Base-by-base conservation (phyloP, 1,140 invertebrate species). In the Brachionus koreanus region DNA sequence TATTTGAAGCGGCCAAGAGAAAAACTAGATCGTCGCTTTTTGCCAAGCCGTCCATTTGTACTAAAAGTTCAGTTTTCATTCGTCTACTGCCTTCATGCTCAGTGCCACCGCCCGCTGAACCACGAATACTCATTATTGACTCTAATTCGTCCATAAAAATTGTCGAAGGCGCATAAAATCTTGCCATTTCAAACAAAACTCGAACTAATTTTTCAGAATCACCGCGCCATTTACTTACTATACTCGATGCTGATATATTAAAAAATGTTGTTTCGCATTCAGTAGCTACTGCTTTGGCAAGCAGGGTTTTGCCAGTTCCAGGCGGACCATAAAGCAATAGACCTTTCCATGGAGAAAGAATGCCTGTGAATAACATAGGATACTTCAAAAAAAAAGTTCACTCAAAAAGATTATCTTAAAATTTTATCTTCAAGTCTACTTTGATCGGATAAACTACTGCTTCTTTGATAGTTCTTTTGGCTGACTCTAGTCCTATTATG, bases 181-280 rank as follows among this genome's bases (percentile, higher is more conserved):
- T 84, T 5, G 90, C 90, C 84, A 90, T 85, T 83, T 90, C 89
- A 87, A 90, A 90, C 84, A 91, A 85, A 76, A 89, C 93, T 86
- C 93, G 92, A 43, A 96, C 91, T 83, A 96, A 92, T 88, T 96
- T 97, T 89, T 97, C 95, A 0, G 94, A 96, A 84, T 98, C 95
- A 0, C 95, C 95, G 74, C 95, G 90, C 95, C 95, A 97, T 89
- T 97, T 97, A 85, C 94, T 95, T 4, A 96, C 91, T 23, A 97
- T 91, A 1, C 92, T 92, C 84, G 94, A 95, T 43, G 94, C 93
- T 0, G 94, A 93, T 35, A 97, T 92, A 85, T 96, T 97, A 86
- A 97, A 95, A 87, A 97, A 96, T 0, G 94, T 94, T n/a, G 92
- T 92, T 39, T 91, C 89, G 61, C 93, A 93, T 87, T 96, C 94